Evolutionary conservation across 2,797 vertebrate genomes (phyloP).

Genomic region (Eidolon dupreanum): DNA sequence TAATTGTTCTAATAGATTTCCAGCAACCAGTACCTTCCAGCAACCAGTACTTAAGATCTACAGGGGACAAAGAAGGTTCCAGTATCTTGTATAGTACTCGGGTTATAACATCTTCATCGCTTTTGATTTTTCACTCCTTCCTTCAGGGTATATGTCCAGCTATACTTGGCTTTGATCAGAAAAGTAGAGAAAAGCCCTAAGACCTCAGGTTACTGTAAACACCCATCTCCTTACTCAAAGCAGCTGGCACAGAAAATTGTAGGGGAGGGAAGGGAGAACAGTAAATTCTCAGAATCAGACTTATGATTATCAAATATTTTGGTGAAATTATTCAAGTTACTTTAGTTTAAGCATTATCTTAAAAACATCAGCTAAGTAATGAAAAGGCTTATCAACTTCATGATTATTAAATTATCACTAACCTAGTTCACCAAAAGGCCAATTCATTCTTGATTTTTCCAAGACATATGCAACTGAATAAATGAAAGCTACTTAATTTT

Average conservation of each 20-base stretch:
- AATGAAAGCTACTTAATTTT: constrained; percentile 45
- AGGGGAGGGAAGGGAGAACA: background rate
- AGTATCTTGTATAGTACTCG: background rate
- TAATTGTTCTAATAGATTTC: background rate
- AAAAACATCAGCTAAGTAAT: background rate
- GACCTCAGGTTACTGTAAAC: background rate
- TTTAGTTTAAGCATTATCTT: background rate
- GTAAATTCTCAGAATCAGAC: background rate
- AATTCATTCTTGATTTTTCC: constrained; percentile 34
- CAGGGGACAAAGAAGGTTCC: background rate
- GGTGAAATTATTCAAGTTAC: background rate
- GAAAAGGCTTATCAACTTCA: constrained; percentile 11
- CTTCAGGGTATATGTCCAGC: background rate
- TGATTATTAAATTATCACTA: constrained; percentile 20
- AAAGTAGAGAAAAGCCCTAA: background rate
- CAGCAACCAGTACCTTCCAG: background rate
- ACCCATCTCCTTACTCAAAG: background rate
- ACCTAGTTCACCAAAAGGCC: background rate
- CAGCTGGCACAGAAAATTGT: background rate
- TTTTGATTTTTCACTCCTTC: background rate
- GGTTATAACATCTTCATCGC: background rate
- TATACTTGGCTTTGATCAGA: background rate
- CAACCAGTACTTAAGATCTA: background rate
- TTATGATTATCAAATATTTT: background rate
- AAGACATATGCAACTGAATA: constrained; percentile 1